phyloP scores from a whole-genome alignment of 2,888 invertebrate species.

The Campaea margaritaria region DNA sequence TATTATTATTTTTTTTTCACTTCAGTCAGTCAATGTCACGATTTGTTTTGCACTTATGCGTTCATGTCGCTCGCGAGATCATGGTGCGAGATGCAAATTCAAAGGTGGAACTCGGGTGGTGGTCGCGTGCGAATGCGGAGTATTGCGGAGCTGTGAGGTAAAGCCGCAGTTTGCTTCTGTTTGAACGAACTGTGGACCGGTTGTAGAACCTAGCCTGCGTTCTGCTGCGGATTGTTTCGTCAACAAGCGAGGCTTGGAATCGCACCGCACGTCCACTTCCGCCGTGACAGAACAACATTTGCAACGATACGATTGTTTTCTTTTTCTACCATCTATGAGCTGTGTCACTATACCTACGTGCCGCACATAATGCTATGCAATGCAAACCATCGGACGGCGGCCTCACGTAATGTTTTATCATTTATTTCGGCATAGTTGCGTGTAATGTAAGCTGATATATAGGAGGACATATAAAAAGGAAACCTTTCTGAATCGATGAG shows the following conservation, averaged over 20 bases:
- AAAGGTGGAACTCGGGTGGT: slow-evolving; percentile 12
- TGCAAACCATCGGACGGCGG: neutral
- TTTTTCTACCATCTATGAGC: slow-evolving; percentile 29
- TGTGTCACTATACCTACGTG: slow-evolving; percentile 29
- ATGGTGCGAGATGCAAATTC: slow-evolving; percentile 20
- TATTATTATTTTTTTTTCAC: slow-evolving; percentile 38
- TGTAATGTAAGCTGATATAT: neutral
- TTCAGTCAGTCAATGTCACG: slow-evolving; percentile 37
- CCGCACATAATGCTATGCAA: slow-evolving; percentile 17
- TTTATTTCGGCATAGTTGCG: neutral
- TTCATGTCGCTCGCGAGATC: slow-evolving; percentile 20
- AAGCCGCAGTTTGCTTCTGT: slow-evolving; percentile 14
- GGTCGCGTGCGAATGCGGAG: slow-evolving; percentile 18
- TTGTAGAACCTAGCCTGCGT: slow-evolving; percentile 14
- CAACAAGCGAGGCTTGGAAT: slow-evolving; percentile 29
- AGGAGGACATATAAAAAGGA: too few species aligned
- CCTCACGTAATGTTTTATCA: slow-evolving; percentile 21
- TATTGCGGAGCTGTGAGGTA: slow-evolving; percentile 8
- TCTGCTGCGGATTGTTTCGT: slow-evolving; percentile 27
- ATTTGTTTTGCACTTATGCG: slow-evolving; percentile 30
- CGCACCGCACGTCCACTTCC: slow-evolving; percentile 38
- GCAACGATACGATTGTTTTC: slow-evolving; percentile 35
- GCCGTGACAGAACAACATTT: slow-evolving; percentile 38
- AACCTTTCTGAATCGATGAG: too few species aligned
- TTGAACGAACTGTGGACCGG: slow-evolving; percentile 32